phyloP scores from a whole-genome alignment of 2,797 vertebrate genomes.

The Pseudotriccus pelzelni region DNA sequence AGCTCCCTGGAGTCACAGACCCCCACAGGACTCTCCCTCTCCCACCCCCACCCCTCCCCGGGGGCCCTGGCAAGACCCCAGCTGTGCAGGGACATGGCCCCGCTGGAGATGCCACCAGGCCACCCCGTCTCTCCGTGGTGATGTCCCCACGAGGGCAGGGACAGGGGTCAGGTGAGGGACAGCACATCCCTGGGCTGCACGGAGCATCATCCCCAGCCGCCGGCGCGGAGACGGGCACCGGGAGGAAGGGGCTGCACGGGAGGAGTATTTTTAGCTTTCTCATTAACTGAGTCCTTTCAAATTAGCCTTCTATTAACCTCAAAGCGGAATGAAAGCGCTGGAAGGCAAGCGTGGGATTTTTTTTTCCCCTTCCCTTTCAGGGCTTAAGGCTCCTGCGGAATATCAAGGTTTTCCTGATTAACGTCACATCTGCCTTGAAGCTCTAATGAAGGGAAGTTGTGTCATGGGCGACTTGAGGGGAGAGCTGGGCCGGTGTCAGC shows the following conservation, averaged over 20 bases:
- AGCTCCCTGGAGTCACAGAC: fast-evolving
- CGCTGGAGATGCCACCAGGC: not conserved
- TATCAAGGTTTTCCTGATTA: slow-evolving; percentile 74
- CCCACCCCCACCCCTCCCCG: fast-evolving
- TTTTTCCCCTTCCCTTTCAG: slow-evolving; percentile 40
- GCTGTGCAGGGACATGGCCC: not conserved
- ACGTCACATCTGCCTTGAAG: slow-evolving; percentile 59
- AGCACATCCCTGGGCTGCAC: not conserved
- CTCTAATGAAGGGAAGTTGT: slow-evolving; percentile 55
- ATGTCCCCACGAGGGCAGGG: not conserved
- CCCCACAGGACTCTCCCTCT: fast-evolving
- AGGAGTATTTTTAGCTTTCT: slow-evolving; percentile 83
- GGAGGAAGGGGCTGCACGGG: slow-evolving; percentile 39
- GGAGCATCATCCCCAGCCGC: not conserved
- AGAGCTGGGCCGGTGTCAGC: not conserved
- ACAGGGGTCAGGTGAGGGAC: not conserved
- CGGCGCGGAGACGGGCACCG: not conserved
- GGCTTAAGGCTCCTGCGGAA: slow-evolving; percentile 68
- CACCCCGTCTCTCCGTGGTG: fast-evolving
- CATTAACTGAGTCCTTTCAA: slow-evolving; percentile 81
- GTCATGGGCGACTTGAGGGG: not conserved
- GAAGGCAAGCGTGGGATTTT: slow-evolving; percentile 34
- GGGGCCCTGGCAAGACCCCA: fast-evolving
- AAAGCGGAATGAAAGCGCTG: slow-evolving; percentile 73
- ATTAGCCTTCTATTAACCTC: slow-evolving; percentile 85